Percentiles rank a stretch among this genome's conserved stretches.
Evolutionary conservation across 1,140 invertebrate genomes (phyloP).

Genomic region (Prorops nasuta): DNA sequence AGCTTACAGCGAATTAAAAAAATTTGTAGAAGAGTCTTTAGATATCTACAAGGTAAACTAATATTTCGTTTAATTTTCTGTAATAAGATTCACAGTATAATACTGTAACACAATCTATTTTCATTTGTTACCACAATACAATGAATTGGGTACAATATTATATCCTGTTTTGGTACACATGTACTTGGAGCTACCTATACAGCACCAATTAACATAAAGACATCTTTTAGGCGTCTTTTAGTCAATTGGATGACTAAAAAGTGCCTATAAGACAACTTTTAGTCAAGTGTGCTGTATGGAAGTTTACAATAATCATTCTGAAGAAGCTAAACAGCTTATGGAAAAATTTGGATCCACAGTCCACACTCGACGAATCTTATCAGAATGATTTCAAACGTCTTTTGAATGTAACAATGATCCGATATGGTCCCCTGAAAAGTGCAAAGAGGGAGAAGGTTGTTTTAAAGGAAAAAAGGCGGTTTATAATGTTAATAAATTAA

Average conservation of each 20-base stretch:
- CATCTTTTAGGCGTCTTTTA: too few species aligned
- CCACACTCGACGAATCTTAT: slow-evolving; percentile 89
- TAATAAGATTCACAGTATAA: not conserved
- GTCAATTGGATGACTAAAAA: too few species aligned
- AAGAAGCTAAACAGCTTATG: slow-evolving; percentile 76
- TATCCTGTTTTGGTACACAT: slow-evolving; percentile 97
- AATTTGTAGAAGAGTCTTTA: slow-evolving; percentile 87
- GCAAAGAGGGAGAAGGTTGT: too few species aligned
- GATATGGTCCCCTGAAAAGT: too few species aligned
- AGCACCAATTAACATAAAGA: too few species aligned
- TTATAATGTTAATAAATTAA: too few species aligned
- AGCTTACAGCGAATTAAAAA: slow-evolving; percentile 82
- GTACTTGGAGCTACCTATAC: slow-evolving; percentile 91
- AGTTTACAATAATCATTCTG: slow-evolving; percentile 85
- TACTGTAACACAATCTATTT: not conserved
- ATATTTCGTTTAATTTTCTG: not conserved
- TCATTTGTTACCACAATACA: slow-evolving; percentile 57
- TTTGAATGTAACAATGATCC: slow-evolving; percentile 77
- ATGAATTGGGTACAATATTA: slow-evolving; percentile 86
- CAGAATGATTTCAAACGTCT: slow-evolving; percentile 81
- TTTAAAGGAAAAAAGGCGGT: too few species aligned
- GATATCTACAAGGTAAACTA: slow-evolving; percentile 84
- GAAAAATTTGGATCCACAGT: slow-evolving; percentile 76
- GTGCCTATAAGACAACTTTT: too few species aligned
- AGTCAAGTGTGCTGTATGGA: too few species aligned